Evolutionary conservation across 2,888 invertebrate species (phyloP).

Genomic region (Horisme vitalbata): DNA sequence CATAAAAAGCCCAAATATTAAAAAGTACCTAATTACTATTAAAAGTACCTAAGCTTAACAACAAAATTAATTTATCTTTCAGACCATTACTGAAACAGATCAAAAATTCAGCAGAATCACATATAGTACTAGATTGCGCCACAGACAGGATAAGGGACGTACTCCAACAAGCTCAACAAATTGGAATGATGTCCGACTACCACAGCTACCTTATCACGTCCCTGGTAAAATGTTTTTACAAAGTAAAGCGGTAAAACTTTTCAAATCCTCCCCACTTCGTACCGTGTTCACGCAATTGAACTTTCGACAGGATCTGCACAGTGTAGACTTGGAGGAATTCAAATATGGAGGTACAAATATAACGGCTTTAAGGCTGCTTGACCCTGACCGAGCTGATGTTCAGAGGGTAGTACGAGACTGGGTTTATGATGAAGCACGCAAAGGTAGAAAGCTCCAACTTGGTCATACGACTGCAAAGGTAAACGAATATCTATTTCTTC

Average conservation of each 20-base stretch:
- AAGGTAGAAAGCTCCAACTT: conserved; percentile 84
- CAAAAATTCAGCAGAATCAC: conserved; percentile 95
- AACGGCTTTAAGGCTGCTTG: conserved; percentile 94
- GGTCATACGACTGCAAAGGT: conserved; percentile 83
- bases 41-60: background rate
- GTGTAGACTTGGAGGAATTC: conserved; percentile 95
- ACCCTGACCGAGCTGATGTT: conserved; percentile 91
- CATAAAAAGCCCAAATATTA: no score
- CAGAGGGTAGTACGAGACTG: conserved; percentile 90
- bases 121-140: conserved; percentile 94
- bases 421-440: conserved; percentile 89
- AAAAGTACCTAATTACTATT: background rate
- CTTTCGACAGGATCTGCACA: conserved; percentile 90
- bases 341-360: conserved; percentile 98
- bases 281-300: conserved; percentile 32
- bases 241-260: conserved; percentile 33
- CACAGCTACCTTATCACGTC: conserved; percentile 97
- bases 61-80: conserved; percentile 41
- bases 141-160: conserved; percentile 93
- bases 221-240: conserved; percentile 83
- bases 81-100: conserved; percentile 95
- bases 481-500: no score
- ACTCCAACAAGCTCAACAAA: conserved; percentile 96
- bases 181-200: conserved; percentile 98
- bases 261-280: conserved; percentile 14